phyloP scores from a whole-genome alignment of 2,797 vertebrate genomes.

The Catostomus latipinnis region DNA sequence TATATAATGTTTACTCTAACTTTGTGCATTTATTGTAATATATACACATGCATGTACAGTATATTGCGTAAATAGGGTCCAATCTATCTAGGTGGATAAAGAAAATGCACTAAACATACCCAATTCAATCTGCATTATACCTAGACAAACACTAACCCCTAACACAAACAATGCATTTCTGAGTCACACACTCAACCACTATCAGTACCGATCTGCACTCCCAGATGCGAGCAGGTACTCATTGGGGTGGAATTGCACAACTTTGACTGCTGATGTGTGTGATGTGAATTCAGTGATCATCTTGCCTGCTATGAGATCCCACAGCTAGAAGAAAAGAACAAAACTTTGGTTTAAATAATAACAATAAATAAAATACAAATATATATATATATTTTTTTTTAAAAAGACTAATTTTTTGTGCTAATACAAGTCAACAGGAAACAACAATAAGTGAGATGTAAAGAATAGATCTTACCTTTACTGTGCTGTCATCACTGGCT shows the following conservation, averaged over 20 bases:
- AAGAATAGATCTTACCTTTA: conserved; percentile 83
- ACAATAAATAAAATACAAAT: neutral
- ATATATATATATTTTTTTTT: too few relatives aligned
- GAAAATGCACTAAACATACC: neutral
- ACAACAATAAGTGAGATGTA: neutral
- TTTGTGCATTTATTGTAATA: too few relatives aligned
- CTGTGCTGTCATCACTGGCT: conserved; percentile 89
- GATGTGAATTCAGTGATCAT: conserved; percentile 91
- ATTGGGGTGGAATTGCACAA: conserved; percentile 94
- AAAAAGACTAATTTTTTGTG: too few relatives aligned
- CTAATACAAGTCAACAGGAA: too few relatives aligned
- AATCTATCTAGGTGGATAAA: too few relatives aligned
- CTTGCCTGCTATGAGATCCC: conserved; percentile 93
- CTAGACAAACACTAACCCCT: neutral
- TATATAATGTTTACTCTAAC: too few relatives aligned
- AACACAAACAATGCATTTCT: neutral
- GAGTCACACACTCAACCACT: neutral
- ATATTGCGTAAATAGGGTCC: too few relatives aligned
- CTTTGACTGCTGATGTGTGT: conserved; percentile 86
- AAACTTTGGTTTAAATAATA: conserved; percentile 1
- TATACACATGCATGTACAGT: too few relatives aligned
- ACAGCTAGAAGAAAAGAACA: conserved; percentile 79
- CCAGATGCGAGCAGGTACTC: conserved; percentile 96
- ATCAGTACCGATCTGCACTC: conserved; percentile 88
- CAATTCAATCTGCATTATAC: neutral